Base-by-base conservation (phyloP, 2,113 vertebrate genomes). In the Chionodraco myersi region DNA sequence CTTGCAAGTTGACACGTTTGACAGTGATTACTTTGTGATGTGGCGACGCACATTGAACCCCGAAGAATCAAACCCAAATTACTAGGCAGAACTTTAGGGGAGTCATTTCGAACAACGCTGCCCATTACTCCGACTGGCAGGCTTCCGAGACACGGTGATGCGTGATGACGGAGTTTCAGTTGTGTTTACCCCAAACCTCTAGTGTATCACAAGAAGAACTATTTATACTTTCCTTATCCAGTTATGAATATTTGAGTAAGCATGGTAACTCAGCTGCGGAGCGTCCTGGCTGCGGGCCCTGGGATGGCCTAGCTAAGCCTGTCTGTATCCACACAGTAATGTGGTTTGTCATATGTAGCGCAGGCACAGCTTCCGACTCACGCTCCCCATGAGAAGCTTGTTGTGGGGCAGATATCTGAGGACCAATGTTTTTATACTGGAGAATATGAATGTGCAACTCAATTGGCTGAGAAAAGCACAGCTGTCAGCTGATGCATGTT, bases 331-430 rank as follows among this genome's bases (percentile, higher is more conserved):
- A 87, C 85, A 90, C 91, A 84, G 83, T 94, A 94, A 94, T 93
- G 88, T 47, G 84, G 90, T 89, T 86, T 94, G 94, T 95, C 94
- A 95, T 89, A 94, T 94, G 91, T 93, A 90, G 92, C 80, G 88
- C 91, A 93, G 90, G 88, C 90, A 92, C 89, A 89, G 90, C 89
- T 87, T 93, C 91, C 86, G 83, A 82, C 90, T 90, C 91, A 90
- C 75, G 86, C 88, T 92, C 82, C 88, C 88, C 91, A 91, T 79
- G 84, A 91, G 84, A 77, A 91, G 91, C 91, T 92, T 94, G 94
- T 94, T 93, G 94, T 94, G 92, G 91, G 95, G 95, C 94, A 95
- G 94, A 95, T 92, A 93, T 89, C 84, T 61, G 84, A 88, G 83
- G 78, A 89, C 87, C 79, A 64, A 59, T 82, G 86, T 87, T 83